Evolutionary conservation across 2,888 invertebrate genomes (phyloP).

Genomic region (Drosophila eohydei): DNA sequence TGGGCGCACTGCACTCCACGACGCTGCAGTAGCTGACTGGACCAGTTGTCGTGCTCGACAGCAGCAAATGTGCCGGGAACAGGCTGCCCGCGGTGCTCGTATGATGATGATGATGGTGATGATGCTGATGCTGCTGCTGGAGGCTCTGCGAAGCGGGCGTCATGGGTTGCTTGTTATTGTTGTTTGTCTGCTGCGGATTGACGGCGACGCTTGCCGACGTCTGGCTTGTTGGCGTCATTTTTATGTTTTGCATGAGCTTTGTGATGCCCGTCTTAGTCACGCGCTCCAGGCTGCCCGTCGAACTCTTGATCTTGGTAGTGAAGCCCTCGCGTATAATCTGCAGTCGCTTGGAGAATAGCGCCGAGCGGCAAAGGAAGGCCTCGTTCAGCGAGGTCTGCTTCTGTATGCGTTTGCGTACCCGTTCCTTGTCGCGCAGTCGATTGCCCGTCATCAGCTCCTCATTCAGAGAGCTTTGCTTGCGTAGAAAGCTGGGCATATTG

Average conservation of each 20-base stretch:
- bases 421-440: slow-evolving; percentile 92
- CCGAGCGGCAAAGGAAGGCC: slow-evolving; percentile 89
- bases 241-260: slow-evolving; percentile 93
- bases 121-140: slow-evolving; percentile 48
- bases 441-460: slow-evolving; percentile 96
- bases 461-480: slow-evolving; percentile 94
- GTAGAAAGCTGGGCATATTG: slow-evolving; percentile 78
- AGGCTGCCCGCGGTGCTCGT: slow-evolving; percentile 27
- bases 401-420: slow-evolving; percentile 92
- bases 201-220: background rate
- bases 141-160: background rate
- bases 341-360: slow-evolving; percentile 83
- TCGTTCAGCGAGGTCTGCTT: slow-evolving; percentile 96
- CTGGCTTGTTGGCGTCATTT: slow-evolving; percentile 83
- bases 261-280: slow-evolving; percentile 93
- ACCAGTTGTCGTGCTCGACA: slow-evolving; percentile 58
- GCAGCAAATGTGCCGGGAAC: slow-evolving; percentile 56
- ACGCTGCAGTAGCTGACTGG: slow-evolving; percentile 81
- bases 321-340: slow-evolving; percentile 88
- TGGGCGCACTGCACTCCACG: slow-evolving; percentile 81
- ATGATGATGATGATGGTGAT: slow-evolving; percentile 67
- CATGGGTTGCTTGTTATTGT: slow-evolving; percentile 45
- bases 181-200: slow-evolving; percentile 29
- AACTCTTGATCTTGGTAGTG: slow-evolving; percentile 93
- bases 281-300: slow-evolving; percentile 93